Conservation (phyloP, 2,113 vertebrate species). For the Porphyrio hochstetteri region DNA sequence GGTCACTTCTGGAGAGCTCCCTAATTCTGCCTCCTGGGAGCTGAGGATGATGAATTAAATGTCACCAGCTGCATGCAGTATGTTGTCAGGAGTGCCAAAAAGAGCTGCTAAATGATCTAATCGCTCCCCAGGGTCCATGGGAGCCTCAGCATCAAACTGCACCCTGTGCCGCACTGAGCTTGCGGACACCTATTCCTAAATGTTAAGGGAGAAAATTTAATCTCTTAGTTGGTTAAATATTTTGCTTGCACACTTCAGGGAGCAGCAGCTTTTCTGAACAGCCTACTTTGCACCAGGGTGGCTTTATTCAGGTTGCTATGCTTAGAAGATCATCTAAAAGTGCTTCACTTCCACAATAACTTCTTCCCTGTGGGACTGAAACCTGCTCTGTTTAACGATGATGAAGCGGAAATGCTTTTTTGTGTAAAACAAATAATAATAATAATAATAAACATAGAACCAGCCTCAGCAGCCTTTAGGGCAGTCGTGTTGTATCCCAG, state of each 20-base stretch:
- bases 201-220: not conserved
- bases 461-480: not conserved
- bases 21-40: not conserved
- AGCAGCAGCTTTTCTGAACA: not conserved
- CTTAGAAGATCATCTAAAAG: not conserved
- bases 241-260: not conserved
- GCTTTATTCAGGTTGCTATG: not conserved
- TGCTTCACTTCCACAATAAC: not conserved
- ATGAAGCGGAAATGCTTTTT: not conserved
- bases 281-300: not conserved
- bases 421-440: not conserved
- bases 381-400: not conserved
- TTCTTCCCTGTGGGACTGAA: not conserved
- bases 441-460: not conserved
- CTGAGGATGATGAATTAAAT: constrained; percentile 28
- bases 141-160: not conserved
- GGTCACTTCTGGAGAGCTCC: not conserved
- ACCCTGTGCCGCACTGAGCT: not conserved
- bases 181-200: not conserved
- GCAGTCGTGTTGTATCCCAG: not conserved
- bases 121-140: not conserved
- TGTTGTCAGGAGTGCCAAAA: not conserved
- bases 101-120: not conserved
- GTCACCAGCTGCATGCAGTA: not conserved
- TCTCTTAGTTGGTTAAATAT: not conserved